phyloP scores from a whole-genome alignment of 1,140 invertebrate genomes.

The Drosophila nannoptera region DNA sequence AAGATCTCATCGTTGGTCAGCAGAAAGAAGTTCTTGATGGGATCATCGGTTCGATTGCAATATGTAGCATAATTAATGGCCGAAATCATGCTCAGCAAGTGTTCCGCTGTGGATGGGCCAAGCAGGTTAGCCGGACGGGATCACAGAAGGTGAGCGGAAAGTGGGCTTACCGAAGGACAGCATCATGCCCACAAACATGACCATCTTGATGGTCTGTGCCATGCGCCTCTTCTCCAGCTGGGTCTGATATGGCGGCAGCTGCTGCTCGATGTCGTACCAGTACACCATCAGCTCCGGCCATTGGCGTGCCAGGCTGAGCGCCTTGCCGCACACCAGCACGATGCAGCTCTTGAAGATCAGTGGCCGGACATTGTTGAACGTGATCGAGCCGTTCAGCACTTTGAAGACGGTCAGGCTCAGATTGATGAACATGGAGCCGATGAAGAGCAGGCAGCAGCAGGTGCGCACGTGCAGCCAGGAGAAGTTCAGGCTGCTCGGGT shows the following conservation, averaged over 20 bases:
- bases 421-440: constrained; percentile 39
- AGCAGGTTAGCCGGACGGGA: background rate
- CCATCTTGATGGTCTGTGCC: constrained; percentile 65
- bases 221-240: constrained; percentile 61
- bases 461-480: constrained; percentile 67
- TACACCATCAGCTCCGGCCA: constrained; percentile 73
- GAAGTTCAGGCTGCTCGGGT: constrained; percentile 62
- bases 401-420: constrained; percentile 54
- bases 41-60: constrained; percentile 67
- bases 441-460: constrained; percentile 51
- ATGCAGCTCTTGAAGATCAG: constrained; percentile 67
- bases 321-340: constrained; percentile 45
- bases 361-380: constrained; percentile 71
- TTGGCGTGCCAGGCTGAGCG: constrained; percentile 59
- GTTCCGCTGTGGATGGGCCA: constrained; percentile 68
- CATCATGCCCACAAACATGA: constrained; percentile 71
- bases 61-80: constrained; percentile 55
- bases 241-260: constrained; percentile 60
- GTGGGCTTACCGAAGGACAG: constrained; percentile 58
- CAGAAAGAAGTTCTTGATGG: constrained; percentile 65
- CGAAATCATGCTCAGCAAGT: constrained; percentile 69
- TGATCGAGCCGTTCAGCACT: constrained; percentile 58
- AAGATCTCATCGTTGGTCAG: constrained; percentile 69
- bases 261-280: constrained; percentile 66
- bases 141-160: background rate